phyloP scores from a whole-genome alignment of 2,888 invertebrate species.

The Dusona sp. region DNA sequence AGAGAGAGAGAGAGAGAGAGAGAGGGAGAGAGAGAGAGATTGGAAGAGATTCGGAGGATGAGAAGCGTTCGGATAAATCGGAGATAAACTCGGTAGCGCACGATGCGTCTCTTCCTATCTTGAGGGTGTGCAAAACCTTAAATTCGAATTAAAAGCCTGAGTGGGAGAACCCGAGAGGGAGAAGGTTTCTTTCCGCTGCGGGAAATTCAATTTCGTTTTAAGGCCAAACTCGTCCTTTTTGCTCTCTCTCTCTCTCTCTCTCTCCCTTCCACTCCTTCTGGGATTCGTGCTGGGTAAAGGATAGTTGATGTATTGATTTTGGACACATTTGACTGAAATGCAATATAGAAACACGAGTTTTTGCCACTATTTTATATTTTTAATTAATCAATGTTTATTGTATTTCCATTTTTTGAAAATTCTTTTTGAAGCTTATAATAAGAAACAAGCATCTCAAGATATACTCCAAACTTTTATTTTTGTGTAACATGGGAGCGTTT shows the following conservation, averaged over 20 bases:
- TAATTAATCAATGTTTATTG: neutral
- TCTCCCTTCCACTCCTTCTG: conserved; percentile 20
- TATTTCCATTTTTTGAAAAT: neutral
- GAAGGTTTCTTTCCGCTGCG: conserved; percentile 57
- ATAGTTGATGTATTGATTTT: conserved; percentile 12
- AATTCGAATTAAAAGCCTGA: conserved; percentile 68
- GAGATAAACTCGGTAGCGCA: conserved; percentile 67
- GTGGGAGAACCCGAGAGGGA: conserved; percentile 25
- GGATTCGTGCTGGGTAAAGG: conserved; percentile 5
- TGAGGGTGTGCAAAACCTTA: conserved; percentile 61
- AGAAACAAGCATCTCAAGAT: no score
- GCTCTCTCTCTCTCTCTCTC: conserved; percentile 28
- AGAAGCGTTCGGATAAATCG: conserved; percentile 67
- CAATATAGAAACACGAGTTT: neutral
- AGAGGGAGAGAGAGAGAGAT: conserved; percentile 33
- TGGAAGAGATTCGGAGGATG: conserved; percentile 35
- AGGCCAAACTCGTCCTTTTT: conserved; percentile 68
- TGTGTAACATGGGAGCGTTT: no score
- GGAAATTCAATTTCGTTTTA: conserved; percentile 70
- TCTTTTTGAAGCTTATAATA: neutral
- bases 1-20: conserved; percentile 5
- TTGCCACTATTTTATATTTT: neutral
- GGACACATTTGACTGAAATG: conserved; percentile 21
- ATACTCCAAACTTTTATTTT: no score
- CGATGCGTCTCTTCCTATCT: conserved; percentile 53